Base-by-base conservation (phyloP, 2,888 invertebrate species). In the Pristionchus maxplancki region DNA sequence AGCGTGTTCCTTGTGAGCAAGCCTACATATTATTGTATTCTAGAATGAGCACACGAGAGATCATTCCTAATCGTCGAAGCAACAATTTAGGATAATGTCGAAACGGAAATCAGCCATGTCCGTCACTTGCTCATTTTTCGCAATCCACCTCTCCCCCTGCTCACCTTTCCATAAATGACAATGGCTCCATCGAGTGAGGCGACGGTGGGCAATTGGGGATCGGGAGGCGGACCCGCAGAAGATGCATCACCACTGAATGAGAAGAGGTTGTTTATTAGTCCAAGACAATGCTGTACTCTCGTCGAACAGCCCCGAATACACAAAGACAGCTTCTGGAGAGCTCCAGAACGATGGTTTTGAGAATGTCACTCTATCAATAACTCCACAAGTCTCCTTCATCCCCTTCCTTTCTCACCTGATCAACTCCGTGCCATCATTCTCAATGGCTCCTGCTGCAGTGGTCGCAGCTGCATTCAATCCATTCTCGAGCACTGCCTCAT, bases 161-260 rank as follows among this genome's bases (percentile, higher is more conserved):
- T 20, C 37, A 89, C 90, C 88, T 91, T 91, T 87, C 98, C 99
- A 95, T 98, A 99, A 4, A 99, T 96, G 28, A 96, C 96, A 0
- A 99, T 97, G 0, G 99, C 97, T 94, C 97, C 97, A 95, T 99
- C 99, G 91, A 99, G 97, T 34, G 99, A 98, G 17, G 98, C 97
- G 13, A 98, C 98, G 4, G 98, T 98, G 40, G 98, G 96, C 1
- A 99, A 99, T 91, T 98, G 96, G 0, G 96, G 95, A 28, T 92
- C 92, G 17, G 94, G 94, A 93, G 94, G 94, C 1, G 89, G 88
- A 44, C 91, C 91, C 58, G 90, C 89, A 74, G 90, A 81, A 15
- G 89, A 88, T 3, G 91, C 90, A 3, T 90, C 89, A 40, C 87
- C 88, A 74, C 85, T 89, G 78, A 58, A 17, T 17, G 5, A 17